A percentile compares a stretch with the other conserved stretches of the same genome.
Evolutionary conservation across 2,888 invertebrate genomes (phyloP).

Genomic region (Eustalomyia histrio): DNA sequence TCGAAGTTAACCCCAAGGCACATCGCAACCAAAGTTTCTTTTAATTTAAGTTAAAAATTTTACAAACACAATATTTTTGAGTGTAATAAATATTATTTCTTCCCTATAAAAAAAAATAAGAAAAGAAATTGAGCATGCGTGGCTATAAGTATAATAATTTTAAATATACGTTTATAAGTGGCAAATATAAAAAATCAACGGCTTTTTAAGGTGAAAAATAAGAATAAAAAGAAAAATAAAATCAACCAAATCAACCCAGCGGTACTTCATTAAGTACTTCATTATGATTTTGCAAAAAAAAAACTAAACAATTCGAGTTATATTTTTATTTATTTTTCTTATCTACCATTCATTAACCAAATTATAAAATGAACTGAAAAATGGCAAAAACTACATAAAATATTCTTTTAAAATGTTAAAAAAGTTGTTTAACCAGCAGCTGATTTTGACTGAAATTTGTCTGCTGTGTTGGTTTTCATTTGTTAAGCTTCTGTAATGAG

Average conservation of each 20-base stretch:
- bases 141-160: neutral
- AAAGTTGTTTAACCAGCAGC: constrained; percentile 54
- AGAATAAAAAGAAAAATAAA: neutral
- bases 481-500: constrained; percentile 36
- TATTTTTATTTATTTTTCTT: neutral
- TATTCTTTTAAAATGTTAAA: constrained; percentile 3
- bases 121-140: constrained; percentile 1
- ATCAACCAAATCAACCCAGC: neutral
- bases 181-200: constrained; percentile 3
- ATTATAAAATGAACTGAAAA: constrained; percentile 1
- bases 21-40: no score
- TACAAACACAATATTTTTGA: neutral
- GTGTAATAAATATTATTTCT: neutral
- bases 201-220: neutral
- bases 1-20: no score
- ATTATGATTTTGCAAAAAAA: neutral
- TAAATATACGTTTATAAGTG: constrained; percentile 19
- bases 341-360: neutral
- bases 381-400: neutral
- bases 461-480: neutral
- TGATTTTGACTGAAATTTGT: constrained; percentile 33
- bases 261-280: neutral
- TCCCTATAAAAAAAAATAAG: neutral
- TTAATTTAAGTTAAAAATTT: no score
- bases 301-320: neutral